Evolutionary conservation across 53 echinoderm and acorn worm genomes (phyloP), one percentile per base, ranked within the genome.

Genomic region (Holothuria scabra): DNA sequence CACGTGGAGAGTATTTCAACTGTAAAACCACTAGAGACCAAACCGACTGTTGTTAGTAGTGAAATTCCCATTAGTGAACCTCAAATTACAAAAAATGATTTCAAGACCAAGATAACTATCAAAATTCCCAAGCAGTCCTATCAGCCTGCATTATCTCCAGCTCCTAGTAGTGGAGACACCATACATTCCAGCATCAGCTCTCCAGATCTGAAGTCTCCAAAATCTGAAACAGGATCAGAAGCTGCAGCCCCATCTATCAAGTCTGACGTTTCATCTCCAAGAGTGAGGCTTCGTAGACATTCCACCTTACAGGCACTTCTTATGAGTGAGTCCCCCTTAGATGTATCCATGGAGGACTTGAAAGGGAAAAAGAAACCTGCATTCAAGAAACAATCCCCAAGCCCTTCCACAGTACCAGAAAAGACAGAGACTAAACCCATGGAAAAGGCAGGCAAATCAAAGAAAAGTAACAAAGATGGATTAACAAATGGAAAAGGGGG

Each of bases 81-180:
- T 12, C 78, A 78, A 31, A 78, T 78, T 28, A 78, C 78, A 28
- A 78, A 78, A 59, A 78, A 78, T 8, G 78, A 78, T 31, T 78
- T 78, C 78, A 78, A 78, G 78, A 81, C 82, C 28, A 81, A 81
- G 82, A 61, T 81, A 26, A 81, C 82, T 6, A 81, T 81, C 14
- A 81, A 81, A 38, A 81, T 81, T 24, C 82, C 82, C 21, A 81
- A 64, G 82, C 82, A 44, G 41, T 64, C 82, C 12, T 81, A 81
- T 21, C 38, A 81, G 46, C 82, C 37, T 64, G 52, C 52, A 16
- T 31, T 78, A 24, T 78, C 78, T 24, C 65, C 82, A 21, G 32
- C 82, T 32, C 65, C 82, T 21, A 81, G 82, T 64, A 81, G 82
- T 62, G 63, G 23, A n/a, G 82, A 81, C 41, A 63, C 82, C 62